A percentile compares a stretch with the other conserved stretches of the same genome.
Evolutionary conservation across 64 coral and sea anemone species (phyloP).

Genomic region (Catalaphyllia jardinei): DNA sequence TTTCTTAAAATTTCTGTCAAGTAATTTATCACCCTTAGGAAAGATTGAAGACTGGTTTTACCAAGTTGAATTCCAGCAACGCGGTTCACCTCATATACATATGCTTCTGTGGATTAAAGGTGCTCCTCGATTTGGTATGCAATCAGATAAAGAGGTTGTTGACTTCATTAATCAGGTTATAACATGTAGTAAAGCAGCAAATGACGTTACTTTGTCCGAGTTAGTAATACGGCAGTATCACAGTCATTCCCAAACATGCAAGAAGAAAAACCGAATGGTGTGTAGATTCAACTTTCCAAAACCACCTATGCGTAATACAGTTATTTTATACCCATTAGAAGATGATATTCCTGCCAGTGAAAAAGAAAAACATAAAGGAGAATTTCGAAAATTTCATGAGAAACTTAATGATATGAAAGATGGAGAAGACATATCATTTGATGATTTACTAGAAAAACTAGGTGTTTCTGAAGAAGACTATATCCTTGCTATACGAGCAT

Average conservation of each 20-base stretch:
- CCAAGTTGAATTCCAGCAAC: conserved; percentile 4
- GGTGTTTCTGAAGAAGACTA: conserved; percentile 39
- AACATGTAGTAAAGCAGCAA: neutral
- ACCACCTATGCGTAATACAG: neutral
- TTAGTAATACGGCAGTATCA: conserved; percentile 14
- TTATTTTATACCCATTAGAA: neutral
- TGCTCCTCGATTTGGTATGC: neutral
- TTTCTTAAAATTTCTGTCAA: conserved; percentile 34
- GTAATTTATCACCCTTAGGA: conserved; percentile 16
- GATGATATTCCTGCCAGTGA: neutral
- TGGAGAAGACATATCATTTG: conserved; percentile 48
- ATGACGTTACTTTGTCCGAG: neutral
- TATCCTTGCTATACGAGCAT: conserved; percentile 49
- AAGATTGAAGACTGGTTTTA: conserved; percentile 43
- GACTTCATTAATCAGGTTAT: neutral
- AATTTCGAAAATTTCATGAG: neutral
- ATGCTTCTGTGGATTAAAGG: neutral
- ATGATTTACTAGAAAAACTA: conserved; percentile 29
- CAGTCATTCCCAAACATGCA: conserved; percentile 28
- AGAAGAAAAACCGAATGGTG: neutral
- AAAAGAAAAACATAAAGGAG: neutral
- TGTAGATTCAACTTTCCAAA: neutral
- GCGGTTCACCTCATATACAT: too few relatives aligned
- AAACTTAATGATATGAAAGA: conserved; percentile 55
- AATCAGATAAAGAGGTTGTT: neutral